Evolutionary conservation across 2,113 vertebrate genomes (phyloP).

Genomic region (Lasiurus cinereus): DNA sequence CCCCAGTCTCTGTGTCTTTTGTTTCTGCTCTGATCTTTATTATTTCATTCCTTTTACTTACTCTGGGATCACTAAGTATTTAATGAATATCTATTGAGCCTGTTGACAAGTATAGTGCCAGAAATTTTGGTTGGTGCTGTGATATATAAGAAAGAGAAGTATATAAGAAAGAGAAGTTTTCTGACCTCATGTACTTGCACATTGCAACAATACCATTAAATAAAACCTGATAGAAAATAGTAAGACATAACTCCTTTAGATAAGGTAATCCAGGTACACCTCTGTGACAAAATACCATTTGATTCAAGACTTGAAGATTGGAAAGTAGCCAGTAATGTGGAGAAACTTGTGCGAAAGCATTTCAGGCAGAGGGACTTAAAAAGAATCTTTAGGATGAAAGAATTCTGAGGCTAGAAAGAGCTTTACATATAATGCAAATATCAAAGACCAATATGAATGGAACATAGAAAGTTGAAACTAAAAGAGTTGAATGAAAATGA

Average conservation of each 20-base stretch:
- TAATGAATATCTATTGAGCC: background rate
- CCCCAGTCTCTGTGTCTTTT: too few relatives aligned
- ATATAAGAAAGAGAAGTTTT: constrained; percentile 14
- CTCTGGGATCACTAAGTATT: background rate
- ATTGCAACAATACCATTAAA: background rate
- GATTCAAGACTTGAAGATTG: background rate
- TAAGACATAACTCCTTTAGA: background rate
- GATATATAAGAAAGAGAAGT: background rate
- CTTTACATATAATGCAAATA: background rate
- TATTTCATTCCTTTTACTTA: too few relatives aligned
- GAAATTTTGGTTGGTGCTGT: background rate
- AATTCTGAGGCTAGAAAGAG: background rate
- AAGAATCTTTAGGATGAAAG: background rate
- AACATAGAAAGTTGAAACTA: background rate
- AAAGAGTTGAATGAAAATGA: background rate
- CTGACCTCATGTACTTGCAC: background rate
- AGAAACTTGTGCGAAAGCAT: constrained; percentile 3
- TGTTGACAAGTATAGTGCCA: background rate
- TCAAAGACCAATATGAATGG: background rate
- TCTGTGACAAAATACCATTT: background rate
- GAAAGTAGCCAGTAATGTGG: background rate
- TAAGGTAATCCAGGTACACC: background rate
- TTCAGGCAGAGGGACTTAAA: constrained; percentile 29
- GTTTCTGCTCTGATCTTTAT: too few relatives aligned
- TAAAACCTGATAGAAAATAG: too few relatives aligned